Conservation (phyloP, 2,888 invertebrate genomes). For the Spilarctia lutea region DNA sequence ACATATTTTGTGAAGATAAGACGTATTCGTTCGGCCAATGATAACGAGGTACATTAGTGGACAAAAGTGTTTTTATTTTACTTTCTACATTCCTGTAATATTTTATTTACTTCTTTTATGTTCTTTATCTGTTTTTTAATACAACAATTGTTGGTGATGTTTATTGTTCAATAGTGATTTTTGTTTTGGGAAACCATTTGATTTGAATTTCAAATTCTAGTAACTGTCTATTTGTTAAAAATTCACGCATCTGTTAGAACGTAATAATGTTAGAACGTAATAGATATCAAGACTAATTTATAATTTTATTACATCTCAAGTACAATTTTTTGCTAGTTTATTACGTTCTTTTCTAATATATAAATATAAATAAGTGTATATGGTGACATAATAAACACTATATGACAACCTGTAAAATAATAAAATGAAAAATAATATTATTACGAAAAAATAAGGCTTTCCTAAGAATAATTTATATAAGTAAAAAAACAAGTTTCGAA, state of each 20-base stretch:
- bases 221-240: background rate
- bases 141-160: background rate
- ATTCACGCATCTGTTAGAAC: background rate
- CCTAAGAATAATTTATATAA: constrained; percentile 5
- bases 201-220: background rate
- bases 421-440: background rate
- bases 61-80: constrained; percentile 11
- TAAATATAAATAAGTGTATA: background rate
- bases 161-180: background rate
- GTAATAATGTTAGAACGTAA: background rate
- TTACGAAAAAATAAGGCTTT: background rate
- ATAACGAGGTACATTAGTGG: background rate
- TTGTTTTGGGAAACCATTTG: background rate
- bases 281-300: background rate
- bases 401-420: background rate
- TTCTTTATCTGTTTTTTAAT: background rate
- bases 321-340: background rate
- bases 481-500: constrained; percentile 16
- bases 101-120: constrained; percentile 2
- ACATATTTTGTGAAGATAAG: constrained; percentile 40
- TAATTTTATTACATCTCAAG: background rate
- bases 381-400: background rate
- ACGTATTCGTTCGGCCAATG: background rate
- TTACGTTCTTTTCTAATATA: background rate
- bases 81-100: constrained; percentile 6